phyloP scores from a whole-genome alignment of 2,113 vertebrate species.

The Sinocyclocheilus anshuiensis region DNA sequence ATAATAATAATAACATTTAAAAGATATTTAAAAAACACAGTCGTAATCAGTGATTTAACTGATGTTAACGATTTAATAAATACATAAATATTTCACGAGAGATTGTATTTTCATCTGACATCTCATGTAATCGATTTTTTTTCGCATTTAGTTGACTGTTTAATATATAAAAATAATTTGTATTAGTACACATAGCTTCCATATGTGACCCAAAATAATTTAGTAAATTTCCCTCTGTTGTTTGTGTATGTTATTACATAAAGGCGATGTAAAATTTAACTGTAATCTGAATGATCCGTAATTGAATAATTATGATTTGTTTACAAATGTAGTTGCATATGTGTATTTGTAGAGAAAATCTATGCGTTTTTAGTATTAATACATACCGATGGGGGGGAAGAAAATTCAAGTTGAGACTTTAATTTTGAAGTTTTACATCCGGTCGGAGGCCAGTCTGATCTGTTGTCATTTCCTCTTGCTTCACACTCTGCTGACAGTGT shows the following conservation, averaged over 20 bases:
- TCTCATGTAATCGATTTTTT: neutral
- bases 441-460: neutral
- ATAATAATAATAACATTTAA: neutral
- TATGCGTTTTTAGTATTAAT: neutral
- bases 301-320: neutral
- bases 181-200: neutral
- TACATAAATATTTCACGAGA: neutral
- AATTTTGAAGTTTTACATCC: slow-evolving; percentile 11
- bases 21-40: neutral
- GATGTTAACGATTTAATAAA: neutral
- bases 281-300: neutral
- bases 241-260: neutral
- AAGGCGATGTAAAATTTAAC: neutral
- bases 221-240: too few relatives aligned
- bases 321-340: neutral
- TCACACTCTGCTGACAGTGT: slow-evolving; percentile 19
- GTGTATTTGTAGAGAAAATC: neutral
- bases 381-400: neutral
- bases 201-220: neutral
- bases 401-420: neutral
- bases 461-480: slow-evolving; percentile 13
- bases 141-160: neutral
- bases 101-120: neutral
- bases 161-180: neutral
- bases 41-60: neutral